phyloP scores from a whole-genome alignment of 2,888 invertebrate genomes.

The Tricholauxania praeusta region DNA sequence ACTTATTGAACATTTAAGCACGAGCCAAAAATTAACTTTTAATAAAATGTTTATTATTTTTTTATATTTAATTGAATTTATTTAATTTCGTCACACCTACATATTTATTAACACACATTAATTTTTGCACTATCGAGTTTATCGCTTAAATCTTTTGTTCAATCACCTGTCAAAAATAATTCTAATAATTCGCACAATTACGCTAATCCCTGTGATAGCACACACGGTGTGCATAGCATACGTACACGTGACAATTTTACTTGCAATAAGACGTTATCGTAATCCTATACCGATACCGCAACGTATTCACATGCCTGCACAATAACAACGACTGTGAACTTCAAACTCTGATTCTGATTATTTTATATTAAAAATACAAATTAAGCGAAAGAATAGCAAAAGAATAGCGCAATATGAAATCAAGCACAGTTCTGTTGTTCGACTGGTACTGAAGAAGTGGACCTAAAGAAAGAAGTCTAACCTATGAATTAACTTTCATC shows the following conservation, averaged over 20 bases:
- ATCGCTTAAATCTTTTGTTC: slow-evolving; percentile 14
- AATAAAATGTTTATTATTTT: not conserved
- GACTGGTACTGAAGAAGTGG: not conserved
- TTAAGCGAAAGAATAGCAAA: slow-evolving; percentile 44
- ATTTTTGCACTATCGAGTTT: not conserved
- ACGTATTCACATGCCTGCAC: slow-evolving; percentile 45
- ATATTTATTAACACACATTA: not conserved
- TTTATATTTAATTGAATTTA: not conserved
- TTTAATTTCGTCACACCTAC: not conserved
- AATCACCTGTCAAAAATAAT: not conserved
- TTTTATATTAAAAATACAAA: slow-evolving; percentile 56
- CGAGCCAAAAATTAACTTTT: too few relatives aligned
- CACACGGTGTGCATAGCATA: too few relatives aligned
- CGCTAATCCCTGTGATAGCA: too few relatives aligned
- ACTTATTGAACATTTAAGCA: too few relatives aligned
- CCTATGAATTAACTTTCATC: slow-evolving; percentile 25
- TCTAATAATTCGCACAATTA: not conserved
- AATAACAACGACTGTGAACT: slow-evolving; percentile 53
- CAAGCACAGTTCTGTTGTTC: not conserved
- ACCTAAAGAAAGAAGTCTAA: not conserved
- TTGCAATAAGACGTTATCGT: not conserved
- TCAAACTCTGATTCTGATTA: slow-evolving; percentile 61
- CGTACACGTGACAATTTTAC: too few relatives aligned
- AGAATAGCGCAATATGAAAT: slow-evolving; percentile 48
- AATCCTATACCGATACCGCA: not conserved